Conservation (phyloP, 2,113 vertebrate genomes). For the Pelecanoides urinatrix region DNA sequence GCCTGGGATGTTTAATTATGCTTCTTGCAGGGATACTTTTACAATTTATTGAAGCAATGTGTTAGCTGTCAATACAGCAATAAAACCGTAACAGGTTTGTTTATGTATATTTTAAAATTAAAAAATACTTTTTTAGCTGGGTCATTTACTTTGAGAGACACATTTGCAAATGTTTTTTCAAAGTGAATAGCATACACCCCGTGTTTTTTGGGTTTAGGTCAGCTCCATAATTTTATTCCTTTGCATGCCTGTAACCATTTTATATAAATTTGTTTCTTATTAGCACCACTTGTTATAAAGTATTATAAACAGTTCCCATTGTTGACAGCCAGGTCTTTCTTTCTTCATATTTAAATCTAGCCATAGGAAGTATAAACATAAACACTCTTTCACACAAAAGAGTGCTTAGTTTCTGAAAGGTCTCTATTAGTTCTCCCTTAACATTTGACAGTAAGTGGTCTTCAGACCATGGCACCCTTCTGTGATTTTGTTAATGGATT, state of each 20-base stretch:
- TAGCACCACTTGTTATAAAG: not conserved
- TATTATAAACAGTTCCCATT: not conserved
- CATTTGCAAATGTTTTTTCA: accelerated
- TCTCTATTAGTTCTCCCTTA: not conserved
- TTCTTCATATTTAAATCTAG: not conserved
- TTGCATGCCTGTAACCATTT: not conserved
- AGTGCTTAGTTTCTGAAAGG: not conserved
- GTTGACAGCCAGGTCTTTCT: not conserved
- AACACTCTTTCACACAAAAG: not conserved
- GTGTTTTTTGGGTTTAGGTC: not conserved
- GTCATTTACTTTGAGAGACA: not conserved
- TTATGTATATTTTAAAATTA: not conserved
- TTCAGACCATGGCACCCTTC: not conserved
- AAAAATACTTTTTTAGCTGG: not conserved
- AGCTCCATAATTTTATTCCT: not conserved
- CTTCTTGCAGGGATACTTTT: not conserved
- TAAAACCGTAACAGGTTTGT: not conserved
- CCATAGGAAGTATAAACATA: not conserved
- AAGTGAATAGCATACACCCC: not conserved
- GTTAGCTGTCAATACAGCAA: not conserved
- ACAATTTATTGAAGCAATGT: not conserved
- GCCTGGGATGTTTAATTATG: not conserved
- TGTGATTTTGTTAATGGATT: not conserved
- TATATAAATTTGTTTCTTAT: not conserved
- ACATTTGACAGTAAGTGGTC: not conserved